These are phyloP conservation scores for Malurus alboscapulatus DNA, from an alignment of 2,113 vertebrate genomes.

Conservation along the genomic window DNA sequence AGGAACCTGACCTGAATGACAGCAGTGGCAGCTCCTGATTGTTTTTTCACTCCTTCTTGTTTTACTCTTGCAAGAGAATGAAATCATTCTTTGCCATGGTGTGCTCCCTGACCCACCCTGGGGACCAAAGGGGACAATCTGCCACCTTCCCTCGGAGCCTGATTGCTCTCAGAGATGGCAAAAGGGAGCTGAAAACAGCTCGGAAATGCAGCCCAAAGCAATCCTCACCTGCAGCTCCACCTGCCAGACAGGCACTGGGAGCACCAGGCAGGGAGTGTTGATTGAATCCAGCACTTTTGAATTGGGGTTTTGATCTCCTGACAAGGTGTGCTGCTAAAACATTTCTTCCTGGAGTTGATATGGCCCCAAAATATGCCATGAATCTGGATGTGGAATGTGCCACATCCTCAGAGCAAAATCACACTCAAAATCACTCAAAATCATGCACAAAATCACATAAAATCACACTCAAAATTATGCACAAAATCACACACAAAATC, in stretches of 20 bases:
- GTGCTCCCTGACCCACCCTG: not conserved
- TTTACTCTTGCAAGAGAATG: not conserved
- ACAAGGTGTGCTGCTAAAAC: not conserved
- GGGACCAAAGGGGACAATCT: not conserved
- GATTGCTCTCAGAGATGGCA: not conserved
- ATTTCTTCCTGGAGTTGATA: not conserved
- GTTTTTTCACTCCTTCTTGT: not conserved
- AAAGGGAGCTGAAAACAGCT: not conserved
- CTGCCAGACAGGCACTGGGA: not conserved
- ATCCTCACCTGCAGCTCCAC: not conserved
- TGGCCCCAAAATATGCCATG: accelerated
- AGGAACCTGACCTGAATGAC: not conserved
- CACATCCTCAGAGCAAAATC: not conserved
- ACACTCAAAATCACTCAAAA: too few relatives aligned
- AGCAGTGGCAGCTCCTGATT: not conserved
- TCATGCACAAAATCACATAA: too few relatives aligned
- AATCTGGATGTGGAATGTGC: not conserved
- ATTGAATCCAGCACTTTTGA: not conserved
- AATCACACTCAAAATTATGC: too few relatives aligned
- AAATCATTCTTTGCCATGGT: not conserved
- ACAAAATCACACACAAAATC: too few relatives aligned
- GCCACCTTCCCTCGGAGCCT: not conserved
- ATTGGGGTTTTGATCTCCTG: not conserved
- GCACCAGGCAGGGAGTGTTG: not conserved
- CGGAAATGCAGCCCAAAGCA: not conserved